phyloP scores from a whole-genome alignment of 2,888 invertebrate genomes.

The Lymantria dispar region DNA sequence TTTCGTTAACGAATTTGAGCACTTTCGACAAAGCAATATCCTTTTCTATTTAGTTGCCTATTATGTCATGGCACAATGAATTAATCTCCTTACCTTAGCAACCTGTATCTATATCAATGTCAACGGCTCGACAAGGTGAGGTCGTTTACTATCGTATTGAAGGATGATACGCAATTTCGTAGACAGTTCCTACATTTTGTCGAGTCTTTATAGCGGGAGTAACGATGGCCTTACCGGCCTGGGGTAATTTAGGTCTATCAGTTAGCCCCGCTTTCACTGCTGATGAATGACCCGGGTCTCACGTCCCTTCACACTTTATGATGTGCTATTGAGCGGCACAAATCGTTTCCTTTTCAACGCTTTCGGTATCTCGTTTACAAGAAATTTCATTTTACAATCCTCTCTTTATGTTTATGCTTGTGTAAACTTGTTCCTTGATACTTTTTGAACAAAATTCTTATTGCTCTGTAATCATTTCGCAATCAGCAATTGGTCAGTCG shows the following conservation, averaged over 20 bases:
- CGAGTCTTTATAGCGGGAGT: constrained; percentile 38
- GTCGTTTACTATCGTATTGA: constrained; percentile 52
- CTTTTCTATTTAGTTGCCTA: constrained; percentile 21
- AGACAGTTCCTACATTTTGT: constrained; percentile 40
- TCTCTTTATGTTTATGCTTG: constrained; percentile 57
- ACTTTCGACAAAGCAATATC: constrained; percentile 10
- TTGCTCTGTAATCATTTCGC: constrained; percentile 45
- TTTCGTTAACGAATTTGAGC: constrained; percentile 1
- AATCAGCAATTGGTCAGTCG: constrained; percentile 56
- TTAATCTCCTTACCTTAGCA: constrained; percentile 42
- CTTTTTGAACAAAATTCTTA: constrained; percentile 34
- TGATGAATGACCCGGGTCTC: constrained; percentile 63
- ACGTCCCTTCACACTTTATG: constrained; percentile 56
- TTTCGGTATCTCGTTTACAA: constrained; percentile 60
- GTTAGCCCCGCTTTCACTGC: constrained; percentile 63
- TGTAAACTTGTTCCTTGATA: constrained; percentile 17
- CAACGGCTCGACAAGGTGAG: constrained; percentile 49
- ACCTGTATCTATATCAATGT: constrained; percentile 50
- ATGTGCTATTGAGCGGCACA: constrained; percentile 54
- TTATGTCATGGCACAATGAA: constrained; percentile 30
- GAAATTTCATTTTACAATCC: constrained; percentile 50
- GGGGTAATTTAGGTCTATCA: constrained; percentile 68
- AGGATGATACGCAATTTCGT: constrained; percentile 60
- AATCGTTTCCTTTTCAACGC: constrained; percentile 70
- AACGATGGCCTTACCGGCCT: constrained; percentile 49